Evolutionary conservation across 2,113 vertebrate genomes (phyloP), one percentile per base, ranked within the genome.

Genomic region (Herpailurus yagouaroundi): DNA sequence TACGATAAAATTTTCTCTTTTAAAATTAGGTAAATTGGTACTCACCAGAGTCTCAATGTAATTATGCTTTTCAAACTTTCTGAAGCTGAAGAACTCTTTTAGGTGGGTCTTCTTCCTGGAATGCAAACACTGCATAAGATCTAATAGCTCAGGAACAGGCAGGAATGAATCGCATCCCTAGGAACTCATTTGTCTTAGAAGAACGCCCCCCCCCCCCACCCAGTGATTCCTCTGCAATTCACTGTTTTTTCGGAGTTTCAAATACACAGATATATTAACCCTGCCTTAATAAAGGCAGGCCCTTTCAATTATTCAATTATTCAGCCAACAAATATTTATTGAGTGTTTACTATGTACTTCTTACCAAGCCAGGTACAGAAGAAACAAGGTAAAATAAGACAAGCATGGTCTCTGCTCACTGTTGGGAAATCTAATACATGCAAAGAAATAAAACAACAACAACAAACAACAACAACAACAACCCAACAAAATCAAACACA

Each of bases 281-380:
- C 15, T 45, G 7, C 7, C 41, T 95, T 93, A 91, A 45, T 73
- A 94, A 97, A 92, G 66, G 25, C 69, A 96, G 48, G 66, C 4
- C 27, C 25, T 95, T 97, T 94, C 76, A 94, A 81, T 94, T 48
- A 88, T 41, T 92, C 79, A 95, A 55, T 87, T 85, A 69, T 36
- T 97, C 41, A 85, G 38, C 88, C 90, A 95, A 82, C 31, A 93
- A 31, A 71, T 88, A 91, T 60, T 76, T 94, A 91, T 5, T n/a
- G 25, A 74, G 33, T 63, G 23, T 93, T 81, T 91, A 86, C 89
- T 95, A 4, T 60, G 60, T 83, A 55, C 52, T 94, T 48, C n/a
- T 68, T 38, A 83, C 18, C 63, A 87, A 71, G 4, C 4, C 68
- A 90, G 69, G 45, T 68, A 13, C 55, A 89, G 60, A 93, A 41